Evolutionary conservation across 1,140 invertebrate genomes (phyloP).

Genomic region (Ooceraea biroi): DNA sequence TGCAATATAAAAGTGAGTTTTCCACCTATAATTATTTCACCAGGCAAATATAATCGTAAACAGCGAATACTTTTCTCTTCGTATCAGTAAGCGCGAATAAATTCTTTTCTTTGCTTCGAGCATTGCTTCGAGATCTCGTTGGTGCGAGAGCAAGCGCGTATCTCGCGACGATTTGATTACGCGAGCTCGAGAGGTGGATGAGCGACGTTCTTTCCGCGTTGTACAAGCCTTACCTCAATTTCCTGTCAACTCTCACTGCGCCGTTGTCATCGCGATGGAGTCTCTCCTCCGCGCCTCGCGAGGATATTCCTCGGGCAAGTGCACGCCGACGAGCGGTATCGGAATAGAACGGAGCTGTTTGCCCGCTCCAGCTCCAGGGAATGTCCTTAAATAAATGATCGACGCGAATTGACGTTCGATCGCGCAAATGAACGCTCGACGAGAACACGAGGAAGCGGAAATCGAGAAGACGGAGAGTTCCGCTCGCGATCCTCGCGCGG

Average conservation of each 20-base stretch:
- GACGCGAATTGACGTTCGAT: slow-evolving; percentile 32
- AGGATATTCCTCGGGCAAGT: slow-evolving; percentile 9
- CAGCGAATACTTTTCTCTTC: slow-evolving; percentile 11
- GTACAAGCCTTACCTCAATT: slow-evolving; percentile 55
- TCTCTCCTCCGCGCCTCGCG: neutral
- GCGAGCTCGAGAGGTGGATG: slow-evolving; percentile 34
- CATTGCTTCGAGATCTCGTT: neutral
- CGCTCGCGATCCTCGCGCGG: neutral
- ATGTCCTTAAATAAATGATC: slow-evolving; percentile 47
- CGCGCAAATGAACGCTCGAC: slow-evolving; percentile 10
- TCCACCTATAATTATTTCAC: too few species aligned
- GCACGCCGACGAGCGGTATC: slow-evolving; percentile 14
- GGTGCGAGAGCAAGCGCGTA: slow-evolving; percentile 32
- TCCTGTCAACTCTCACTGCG: slow-evolving; percentile 34
- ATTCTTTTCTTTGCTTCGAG: slow-evolving; percentile 2
- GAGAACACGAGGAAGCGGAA: neutral
- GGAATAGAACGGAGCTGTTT: too few species aligned
- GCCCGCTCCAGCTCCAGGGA: slow-evolving; percentile 1
- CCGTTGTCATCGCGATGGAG: slow-evolving; percentile 9
- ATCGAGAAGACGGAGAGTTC: neutral
- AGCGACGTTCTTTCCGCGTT: slow-evolving; percentile 51
- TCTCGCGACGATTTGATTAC: slow-evolving; percentile 55
- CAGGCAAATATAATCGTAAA: too few species aligned
- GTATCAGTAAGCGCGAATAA: slow-evolving; percentile 7
- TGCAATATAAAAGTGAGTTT: too few species aligned